Evolutionary conservation across 1,140 invertebrate species (phyloP).

Genomic region (Patella vulgata): DNA sequence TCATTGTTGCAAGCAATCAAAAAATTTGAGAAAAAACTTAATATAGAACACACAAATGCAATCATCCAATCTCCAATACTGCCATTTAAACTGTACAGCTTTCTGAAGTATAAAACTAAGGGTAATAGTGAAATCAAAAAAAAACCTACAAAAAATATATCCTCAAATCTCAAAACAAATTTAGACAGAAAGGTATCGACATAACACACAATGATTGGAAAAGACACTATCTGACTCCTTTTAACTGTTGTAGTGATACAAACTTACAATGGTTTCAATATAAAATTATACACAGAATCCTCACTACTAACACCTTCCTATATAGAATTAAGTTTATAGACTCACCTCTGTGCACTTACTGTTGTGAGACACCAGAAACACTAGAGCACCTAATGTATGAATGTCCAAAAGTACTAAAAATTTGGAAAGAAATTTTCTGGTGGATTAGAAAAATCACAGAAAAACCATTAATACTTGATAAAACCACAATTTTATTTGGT

Average conservation of each 20-base stretch:
- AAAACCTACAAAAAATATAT: background rate
- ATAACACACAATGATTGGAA: background rate
- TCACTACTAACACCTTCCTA: background rate
- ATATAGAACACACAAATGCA: too few relatives aligned
- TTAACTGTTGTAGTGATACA: conserved; percentile 1
- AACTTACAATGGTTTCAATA: conserved; percentile 1
- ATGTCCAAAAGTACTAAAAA: background rate
- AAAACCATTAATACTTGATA: background rate
- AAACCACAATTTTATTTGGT: too few relatives aligned
- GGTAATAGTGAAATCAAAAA: background rate
- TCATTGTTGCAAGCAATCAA: too few relatives aligned
- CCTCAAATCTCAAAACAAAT: background rate
- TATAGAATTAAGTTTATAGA: conserved; percentile 2
- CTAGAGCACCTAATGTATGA: background rate
- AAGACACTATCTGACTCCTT: background rate
- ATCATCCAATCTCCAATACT: background rate
- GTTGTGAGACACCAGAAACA: too few relatives aligned
- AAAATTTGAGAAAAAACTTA: too few relatives aligned
- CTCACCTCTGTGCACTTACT: background rate
- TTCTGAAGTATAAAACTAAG: background rate
- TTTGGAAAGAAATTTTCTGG: background rate
- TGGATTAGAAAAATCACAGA: background rate
- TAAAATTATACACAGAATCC: conserved; percentile 9
- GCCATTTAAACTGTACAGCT: background rate
- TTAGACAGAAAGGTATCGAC: background rate